Conservation (phyloP, 2,113 vertebrate genomes). For the Epinephelus fuscoguttatus region DNA sequence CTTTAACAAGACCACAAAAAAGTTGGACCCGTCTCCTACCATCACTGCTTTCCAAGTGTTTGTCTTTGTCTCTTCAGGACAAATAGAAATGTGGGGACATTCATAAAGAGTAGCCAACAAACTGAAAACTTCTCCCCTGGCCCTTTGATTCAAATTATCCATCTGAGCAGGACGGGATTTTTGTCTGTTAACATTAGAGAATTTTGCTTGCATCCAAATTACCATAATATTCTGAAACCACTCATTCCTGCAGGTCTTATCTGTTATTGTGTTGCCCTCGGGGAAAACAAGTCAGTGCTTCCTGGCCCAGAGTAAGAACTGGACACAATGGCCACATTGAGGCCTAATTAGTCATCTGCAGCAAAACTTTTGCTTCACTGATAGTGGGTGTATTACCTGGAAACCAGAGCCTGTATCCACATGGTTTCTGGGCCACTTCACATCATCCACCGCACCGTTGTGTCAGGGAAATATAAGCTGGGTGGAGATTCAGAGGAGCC, state of each 20-base stretch:
- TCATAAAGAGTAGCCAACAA: not conserved
- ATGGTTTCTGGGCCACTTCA: conserved; percentile 24
- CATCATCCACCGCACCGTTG: conserved; percentile 34
- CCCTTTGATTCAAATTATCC: not conserved
- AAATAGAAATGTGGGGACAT: not conserved
- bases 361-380: not conserved
- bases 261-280: not conserved
- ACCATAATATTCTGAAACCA: not conserved
- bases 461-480: conserved; percentile 68
- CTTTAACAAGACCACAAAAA: not conserved
- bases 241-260: not conserved
- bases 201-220: not conserved
- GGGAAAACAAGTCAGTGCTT: not conserved
- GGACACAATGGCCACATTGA: not conserved
- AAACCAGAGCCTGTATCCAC: conserved; percentile 42
- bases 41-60: not conserved
- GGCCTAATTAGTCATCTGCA: conserved; percentile 2
- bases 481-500: conserved; percentile 51
- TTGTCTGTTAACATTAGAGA: too few relatives aligned
- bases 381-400: conserved; percentile 37
- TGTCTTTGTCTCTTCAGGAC: not conserved
- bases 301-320: not conserved
- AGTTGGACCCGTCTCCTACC: not conserved
- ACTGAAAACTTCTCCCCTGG: not conserved
- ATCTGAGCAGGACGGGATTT: not conserved